Conservation (phyloP, 2,888 invertebrate species). For the Diloba caeruleocephala region DNA sequence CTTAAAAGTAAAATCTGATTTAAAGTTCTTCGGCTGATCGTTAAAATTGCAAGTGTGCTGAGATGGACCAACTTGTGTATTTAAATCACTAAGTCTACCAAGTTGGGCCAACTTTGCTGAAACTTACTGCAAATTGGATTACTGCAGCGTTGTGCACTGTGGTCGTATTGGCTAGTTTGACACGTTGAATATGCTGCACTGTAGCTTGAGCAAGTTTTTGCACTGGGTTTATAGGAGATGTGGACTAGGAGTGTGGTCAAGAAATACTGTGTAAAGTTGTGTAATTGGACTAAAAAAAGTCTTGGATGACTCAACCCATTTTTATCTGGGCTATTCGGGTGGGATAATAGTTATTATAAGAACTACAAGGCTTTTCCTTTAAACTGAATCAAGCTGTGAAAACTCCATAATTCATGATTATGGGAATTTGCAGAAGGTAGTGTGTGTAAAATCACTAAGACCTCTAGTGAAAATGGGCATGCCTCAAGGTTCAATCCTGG, state of each 20-base stretch:
- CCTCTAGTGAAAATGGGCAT: no score
- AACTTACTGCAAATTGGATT: slow-evolving; percentile 86
- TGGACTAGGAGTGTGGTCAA: no score
- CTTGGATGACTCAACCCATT: not conserved
- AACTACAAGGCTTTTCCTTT: slow-evolving; percentile 3
- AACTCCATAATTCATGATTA: slow-evolving; percentile 27
- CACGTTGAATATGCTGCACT: slow-evolving; percentile 51
- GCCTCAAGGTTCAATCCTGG: no score
- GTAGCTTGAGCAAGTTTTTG: slow-evolving; percentile 28
- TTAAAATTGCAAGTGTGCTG: slow-evolving; percentile 80
- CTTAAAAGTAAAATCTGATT: slow-evolving; percentile 73
- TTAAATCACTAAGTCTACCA: slow-evolving; percentile 85
- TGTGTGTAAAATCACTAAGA: no score
- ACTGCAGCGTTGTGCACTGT: slow-evolving; percentile 63
- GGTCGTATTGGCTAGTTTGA: slow-evolving; percentile 73
- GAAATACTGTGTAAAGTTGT: no score
- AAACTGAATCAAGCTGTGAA: slow-evolving; percentile 20
- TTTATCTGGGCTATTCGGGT: slow-evolving; percentile 28
- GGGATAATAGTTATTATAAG: slow-evolving; percentile 23
- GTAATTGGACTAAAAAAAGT: slow-evolving; percentile 6
- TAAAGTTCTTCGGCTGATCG: slow-evolving; percentile 73
- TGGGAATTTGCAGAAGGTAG: no score
- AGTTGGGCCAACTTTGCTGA: slow-evolving; percentile 68
- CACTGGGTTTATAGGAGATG: slow-evolving; percentile 14
- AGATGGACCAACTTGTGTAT: slow-evolving; percentile 82